Base-by-base conservation (phyloP, 2,113 vertebrate genomes). In the Perccottus glenii region DNA sequence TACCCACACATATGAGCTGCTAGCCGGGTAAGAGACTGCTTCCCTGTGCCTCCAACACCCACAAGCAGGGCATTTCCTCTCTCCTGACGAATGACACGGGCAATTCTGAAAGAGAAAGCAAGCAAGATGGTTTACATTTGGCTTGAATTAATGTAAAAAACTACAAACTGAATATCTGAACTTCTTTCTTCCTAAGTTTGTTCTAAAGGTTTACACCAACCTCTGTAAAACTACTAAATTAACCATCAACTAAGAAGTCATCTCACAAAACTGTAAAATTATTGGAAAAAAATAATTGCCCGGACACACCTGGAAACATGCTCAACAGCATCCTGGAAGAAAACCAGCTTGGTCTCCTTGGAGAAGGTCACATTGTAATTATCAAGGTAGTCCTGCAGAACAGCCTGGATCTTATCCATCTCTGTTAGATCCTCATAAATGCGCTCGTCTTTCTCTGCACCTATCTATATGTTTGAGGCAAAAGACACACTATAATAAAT, bases 281-380 rank as follows among this genome's bases (percentile, higher is more conserved):
- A 2, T 27, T 27, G 19, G 19, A 27, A 27, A 27, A n/a, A 27
- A 27, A 27, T 27, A 27, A 27, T 27, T 27, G 1, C 9, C 27
- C 33, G 6, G 27, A 51, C 49, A 43, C 19, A 91, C 94, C 95
- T 94, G 64, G 94, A 94, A 57, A 96, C 93, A 44, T 96, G 95
- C 64, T 96, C 94, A 38, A 95, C 55, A 14, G 95, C 94, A 77
- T 96, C 95, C 78, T 94, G 95, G 83, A 96, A 96, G 81, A 96
- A 96, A 10, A 96, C 94, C 56, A 96, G 75, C 84, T 94, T 95
- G 42, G 89, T 91, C 71, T 96, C 94, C 72, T 96, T 96, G 59
- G 94, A 85, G 48, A 92, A 94, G 71, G 72, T 88, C 66, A 93
- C 74, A 76, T 93, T 96, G 81, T 95, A 95, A 81, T 95, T 93